Base-by-base conservation (phyloP, 2,113 vertebrate genomes). In the Vulpes ferrilata region DNA sequence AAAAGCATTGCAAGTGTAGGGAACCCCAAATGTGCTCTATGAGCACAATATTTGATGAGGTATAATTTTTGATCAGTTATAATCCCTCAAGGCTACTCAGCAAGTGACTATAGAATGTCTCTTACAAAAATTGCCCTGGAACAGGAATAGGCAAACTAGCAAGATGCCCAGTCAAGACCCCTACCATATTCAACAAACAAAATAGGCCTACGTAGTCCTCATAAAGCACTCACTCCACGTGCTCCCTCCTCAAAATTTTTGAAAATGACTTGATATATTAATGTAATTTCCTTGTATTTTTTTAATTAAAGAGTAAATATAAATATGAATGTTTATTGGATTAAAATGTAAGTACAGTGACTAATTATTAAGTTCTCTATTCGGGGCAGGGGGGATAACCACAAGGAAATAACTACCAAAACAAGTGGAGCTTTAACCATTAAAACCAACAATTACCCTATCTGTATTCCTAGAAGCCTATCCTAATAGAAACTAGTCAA, bases 1-100 rank as follows among this genome's bases (percentile, higher is more conserved):
- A 98, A 96, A 97, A 97, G 93, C 88, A 98, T 5, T 97, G 11
- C 64, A 96, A 97, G 82, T 93, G 5, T 2, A 88, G 57, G 67
- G 57, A 65, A 89, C 23, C 32, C 73, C 32, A 86, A 95, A 73
- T 81, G n/a, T 80, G 53, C 62, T 93, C 60, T 95, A 69, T 43
- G 43, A 96, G 57, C 60, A 98, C 59, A 96, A 79, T 82, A 60
- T 59, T 12, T 38, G 64, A 84, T 64, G 60, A 96, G 51, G 7
- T 32, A 32, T 17, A 91, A 92, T 78, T 91, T 95, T 30, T 65
- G 81, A 55, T 55, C 62, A 95, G 30, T 80, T 81, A 86, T 84
- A 90, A 53, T 84, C 59, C 35, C 84, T 67, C n/a, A 92, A 92
- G 27, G 62, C 48, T 60, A 96, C 55, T 71, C 23, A 71, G 38